Conservation (phyloP, 1,140 invertebrate species). For the Bombus consobrinus region DNA sequence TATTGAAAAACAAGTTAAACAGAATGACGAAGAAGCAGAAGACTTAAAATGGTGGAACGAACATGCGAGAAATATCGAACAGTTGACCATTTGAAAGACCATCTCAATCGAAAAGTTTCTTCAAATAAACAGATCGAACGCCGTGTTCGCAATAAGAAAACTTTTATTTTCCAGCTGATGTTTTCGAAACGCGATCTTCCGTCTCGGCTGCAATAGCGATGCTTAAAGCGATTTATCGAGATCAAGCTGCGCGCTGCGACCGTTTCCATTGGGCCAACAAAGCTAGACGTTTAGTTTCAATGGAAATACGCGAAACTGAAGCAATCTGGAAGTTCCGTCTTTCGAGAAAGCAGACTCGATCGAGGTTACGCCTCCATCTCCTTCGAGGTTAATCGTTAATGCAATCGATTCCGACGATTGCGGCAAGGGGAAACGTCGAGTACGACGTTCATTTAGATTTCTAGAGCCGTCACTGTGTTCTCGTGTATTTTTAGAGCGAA, state of each 20-base stretch:
- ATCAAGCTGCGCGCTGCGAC: background rate
- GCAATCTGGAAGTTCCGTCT: conserved; percentile 26
- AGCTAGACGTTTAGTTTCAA: conserved; percentile 27
- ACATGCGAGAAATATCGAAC: background rate
- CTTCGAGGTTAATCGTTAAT: conserved; percentile 39
- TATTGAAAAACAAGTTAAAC: background rate
- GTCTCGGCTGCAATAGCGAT: background rate
- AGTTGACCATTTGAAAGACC: background rate
- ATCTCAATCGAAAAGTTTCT: background rate
- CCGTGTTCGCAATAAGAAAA: background rate
- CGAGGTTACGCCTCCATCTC: conserved; percentile 16
- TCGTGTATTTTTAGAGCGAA: background rate
- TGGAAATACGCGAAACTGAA: conserved; percentile 31
- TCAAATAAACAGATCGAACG: conserved; percentile 7
- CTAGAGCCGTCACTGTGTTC: background rate
- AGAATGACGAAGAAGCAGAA: background rate
- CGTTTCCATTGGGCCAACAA: background rate
- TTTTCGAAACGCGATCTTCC: conserved; percentile 3
- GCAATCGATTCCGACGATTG: conserved; percentile 19
- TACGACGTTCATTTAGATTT: conserved; percentile 10
- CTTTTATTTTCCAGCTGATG: conserved; percentile 20
- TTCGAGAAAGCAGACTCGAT: background rate
- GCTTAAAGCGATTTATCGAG: conserved; percentile 33
- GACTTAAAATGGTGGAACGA: background rate
- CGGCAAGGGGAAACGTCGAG: background rate